A percentile compares a stretch with the other conserved stretches of the same genome.
Conservation (phyloP, 2,888 invertebrate species). For the Pegoplata infirma region DNA sequence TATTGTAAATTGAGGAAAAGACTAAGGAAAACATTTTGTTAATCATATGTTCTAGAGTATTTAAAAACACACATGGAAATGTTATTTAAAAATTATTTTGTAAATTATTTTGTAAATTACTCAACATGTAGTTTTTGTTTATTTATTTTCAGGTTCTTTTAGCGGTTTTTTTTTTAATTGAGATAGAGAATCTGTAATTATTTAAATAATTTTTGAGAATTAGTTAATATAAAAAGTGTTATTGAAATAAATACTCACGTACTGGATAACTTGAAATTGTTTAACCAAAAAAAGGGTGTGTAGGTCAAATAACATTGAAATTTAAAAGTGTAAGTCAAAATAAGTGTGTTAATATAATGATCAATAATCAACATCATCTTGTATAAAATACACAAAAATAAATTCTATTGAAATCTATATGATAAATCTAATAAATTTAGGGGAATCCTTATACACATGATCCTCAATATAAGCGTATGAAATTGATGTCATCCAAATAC, state of each 20-base stretch:
- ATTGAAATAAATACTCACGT: slow-evolving; percentile 7
- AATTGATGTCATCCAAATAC: too few species aligned
- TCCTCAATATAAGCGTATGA: too few species aligned
- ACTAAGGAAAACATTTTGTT: too few species aligned
- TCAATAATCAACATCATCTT: background rate
- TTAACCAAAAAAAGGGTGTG: background rate
- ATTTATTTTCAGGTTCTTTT: too few species aligned
- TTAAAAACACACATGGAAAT: too few species aligned
- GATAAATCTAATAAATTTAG: background rate
- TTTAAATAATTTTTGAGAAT: background rate
- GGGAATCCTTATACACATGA: too few species aligned
- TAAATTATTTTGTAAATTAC: too few species aligned
- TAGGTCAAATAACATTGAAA: background rate
- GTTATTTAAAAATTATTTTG: too few species aligned
- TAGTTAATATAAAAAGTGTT: background rate
- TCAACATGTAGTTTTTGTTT: too few species aligned
- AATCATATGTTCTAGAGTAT: too few species aligned
- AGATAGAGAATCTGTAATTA: background rate
- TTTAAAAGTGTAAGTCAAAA: background rate
- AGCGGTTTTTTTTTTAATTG: background rate
- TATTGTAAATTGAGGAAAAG: too few species aligned
- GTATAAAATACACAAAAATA: background rate
- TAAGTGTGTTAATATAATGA: background rate
- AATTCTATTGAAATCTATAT: background rate
- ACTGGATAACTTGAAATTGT: background rate